These are phyloP conservation scores for Bilobella aurantiaca DNA, from an alignment of 1,140 invertebrate species.

Conservation along the genomic window DNA sequence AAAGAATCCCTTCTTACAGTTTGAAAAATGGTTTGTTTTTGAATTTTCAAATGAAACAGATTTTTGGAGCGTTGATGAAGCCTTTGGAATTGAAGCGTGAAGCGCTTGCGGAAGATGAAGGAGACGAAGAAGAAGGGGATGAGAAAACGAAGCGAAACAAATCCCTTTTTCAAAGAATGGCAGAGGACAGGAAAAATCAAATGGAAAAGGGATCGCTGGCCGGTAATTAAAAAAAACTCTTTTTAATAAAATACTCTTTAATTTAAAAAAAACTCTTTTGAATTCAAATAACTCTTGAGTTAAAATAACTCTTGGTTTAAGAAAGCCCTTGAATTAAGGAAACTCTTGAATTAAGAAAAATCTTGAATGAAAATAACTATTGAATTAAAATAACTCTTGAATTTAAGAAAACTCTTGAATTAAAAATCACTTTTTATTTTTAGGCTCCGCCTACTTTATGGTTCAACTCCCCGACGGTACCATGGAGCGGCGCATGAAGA, in stretches of 20 bases:
- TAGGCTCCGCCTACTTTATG: slow-evolving; percentile 66
- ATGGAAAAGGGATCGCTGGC: slow-evolving; percentile 75
- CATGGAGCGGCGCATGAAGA: slow-evolving; percentile 73
- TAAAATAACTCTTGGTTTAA: too few species aligned
- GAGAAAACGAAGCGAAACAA: slow-evolving; percentile 29
- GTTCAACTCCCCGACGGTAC: slow-evolving; percentile 78
- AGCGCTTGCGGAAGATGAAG: slow-evolving; percentile 45
- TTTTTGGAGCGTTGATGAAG: slow-evolving; percentile 88
- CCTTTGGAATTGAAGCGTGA: slow-evolving; percentile 70
- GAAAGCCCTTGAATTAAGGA: too few species aligned
- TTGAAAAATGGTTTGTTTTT: not conserved
- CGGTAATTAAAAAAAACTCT: too few species aligned
- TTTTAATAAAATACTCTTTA: too few species aligned
- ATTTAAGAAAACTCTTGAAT: too few species aligned
- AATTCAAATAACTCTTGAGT: too few species aligned
- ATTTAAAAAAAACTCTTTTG: not conserved
- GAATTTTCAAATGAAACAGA: slow-evolving; percentile 37
- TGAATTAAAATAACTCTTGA: too few species aligned
- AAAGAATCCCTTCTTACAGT: too few species aligned
- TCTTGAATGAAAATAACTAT: too few species aligned
- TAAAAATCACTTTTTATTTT: not conserved
- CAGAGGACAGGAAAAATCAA: slow-evolving; percentile 76
- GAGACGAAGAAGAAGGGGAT: slow-evolving; percentile 34
- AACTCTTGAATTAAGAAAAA: too few species aligned
- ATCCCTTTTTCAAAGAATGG: slow-evolving; percentile 64